Percentiles rank a stretch among this genome's conserved stretches.
These are phyloP conservation scores for Eretmocerus hayati DNA, from an alignment of 2,888 invertebrate species.

Conservation along the genomic window DNA sequence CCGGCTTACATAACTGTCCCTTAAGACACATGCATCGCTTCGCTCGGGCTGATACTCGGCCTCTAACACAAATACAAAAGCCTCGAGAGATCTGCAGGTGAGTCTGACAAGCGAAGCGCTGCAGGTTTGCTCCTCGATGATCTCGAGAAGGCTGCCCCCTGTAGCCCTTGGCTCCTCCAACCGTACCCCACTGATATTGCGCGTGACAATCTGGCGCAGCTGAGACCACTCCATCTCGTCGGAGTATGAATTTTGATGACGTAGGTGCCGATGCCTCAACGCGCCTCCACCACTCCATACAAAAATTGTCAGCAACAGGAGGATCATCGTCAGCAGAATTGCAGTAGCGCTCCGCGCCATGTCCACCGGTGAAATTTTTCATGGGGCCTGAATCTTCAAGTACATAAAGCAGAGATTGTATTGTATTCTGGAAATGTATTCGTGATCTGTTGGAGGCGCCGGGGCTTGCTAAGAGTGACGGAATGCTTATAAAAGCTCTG, in stretches of 20 bases:
- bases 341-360: too few species aligned
- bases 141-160: conserved; percentile 38
- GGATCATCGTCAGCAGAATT: conserved; percentile 29
- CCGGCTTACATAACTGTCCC: conserved; percentile 20
- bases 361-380: too few species aligned
- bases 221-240: conserved; percentile 13
- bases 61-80: conserved; percentile 39
- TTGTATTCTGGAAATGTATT: too few species aligned
- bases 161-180: conserved; percentile 22
- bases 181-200: conserved; percentile 29
- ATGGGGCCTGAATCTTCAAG: too few species aligned
- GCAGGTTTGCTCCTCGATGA: conserved; percentile 39
- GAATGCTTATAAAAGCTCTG: too few species aligned
- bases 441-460: too few species aligned
- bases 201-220: conserved; percentile 22
- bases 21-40: conserved; percentile 30
- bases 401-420: too few species aligned
- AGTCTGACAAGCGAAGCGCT: conserved; percentile 35
- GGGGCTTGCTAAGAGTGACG: too few species aligned
- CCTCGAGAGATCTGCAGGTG: conserved; percentile 38
- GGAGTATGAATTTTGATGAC: conserved; percentile 10
- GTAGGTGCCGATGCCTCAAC: conserved; percentile 19
- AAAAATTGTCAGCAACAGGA: conserved; percentile 26
- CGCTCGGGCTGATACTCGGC: conserved; percentile 35
- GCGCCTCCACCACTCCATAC: conserved; percentile 1